Evolutionary conservation across 2,797 vertebrate genomes (phyloP).

Genomic region (Xyrichtys novacula): DNA sequence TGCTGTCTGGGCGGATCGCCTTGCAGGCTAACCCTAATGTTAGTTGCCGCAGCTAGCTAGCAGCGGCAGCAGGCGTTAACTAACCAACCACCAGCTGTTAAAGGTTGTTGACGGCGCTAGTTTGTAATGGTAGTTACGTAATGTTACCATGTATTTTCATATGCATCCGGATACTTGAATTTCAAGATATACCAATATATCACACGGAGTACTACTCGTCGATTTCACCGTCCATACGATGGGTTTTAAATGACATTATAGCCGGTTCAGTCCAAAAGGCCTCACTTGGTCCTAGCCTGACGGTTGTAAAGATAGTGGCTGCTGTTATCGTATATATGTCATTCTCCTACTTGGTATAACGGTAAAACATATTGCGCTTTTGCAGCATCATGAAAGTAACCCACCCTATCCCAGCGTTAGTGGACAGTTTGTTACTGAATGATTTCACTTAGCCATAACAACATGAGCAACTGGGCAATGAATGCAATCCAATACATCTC

Average conservation of each 20-base stretch:
- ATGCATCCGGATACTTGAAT: slow-evolving; percentile 7
- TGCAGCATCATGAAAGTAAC: slow-evolving; percentile 35
- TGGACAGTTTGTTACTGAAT: slow-evolving; percentile 13
- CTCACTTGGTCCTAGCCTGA: slow-evolving; percentile 33
- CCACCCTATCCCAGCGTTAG: slow-evolving; percentile 12
- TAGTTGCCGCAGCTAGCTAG: slow-evolving; percentile 64
- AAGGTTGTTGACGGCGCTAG: slow-evolving; percentile 31
- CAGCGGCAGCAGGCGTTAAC: slow-evolving; percentile 59
- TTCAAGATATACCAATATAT: background rate
- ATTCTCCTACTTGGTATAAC: slow-evolving; percentile 13
- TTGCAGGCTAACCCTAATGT: slow-evolving; percentile 62
- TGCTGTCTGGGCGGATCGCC: slow-evolving; percentile 76
- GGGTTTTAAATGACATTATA: slow-evolving; percentile 44
- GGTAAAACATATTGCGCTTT: slow-evolving; percentile 13
- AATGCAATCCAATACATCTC: no score
- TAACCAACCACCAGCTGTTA: slow-evolving; percentile 63
- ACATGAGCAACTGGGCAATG: no score
- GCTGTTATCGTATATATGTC: slow-evolving; percentile 6
- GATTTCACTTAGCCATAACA: slow-evolving; percentile 6
- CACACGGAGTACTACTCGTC: slow-evolving; percentile 5
- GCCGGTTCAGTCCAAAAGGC: slow-evolving; percentile 57
- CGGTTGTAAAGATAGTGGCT: slow-evolving; percentile 6
- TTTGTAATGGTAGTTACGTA: slow-evolving; percentile 28
- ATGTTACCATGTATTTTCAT: slow-evolving; percentile 3
- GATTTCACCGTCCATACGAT: slow-evolving; percentile 32